A percentile compares a stretch with the other conserved stretches of the same genome.
phyloP scores from a whole-genome alignment of 2,797 vertebrate genomes.

The Trichosurus vulpecula region DNA sequence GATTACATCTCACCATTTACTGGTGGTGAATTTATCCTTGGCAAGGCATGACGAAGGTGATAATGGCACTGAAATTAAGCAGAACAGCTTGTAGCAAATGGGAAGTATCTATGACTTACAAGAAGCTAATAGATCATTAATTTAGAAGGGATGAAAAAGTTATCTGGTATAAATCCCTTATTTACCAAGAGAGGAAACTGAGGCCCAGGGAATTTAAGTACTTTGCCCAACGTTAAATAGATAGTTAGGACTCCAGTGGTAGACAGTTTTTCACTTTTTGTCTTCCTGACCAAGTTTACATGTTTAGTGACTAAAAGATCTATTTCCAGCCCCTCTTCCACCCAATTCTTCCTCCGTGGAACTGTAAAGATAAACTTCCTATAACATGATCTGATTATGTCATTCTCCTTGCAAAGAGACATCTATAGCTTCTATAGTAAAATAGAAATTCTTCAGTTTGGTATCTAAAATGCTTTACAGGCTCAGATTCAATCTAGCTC shows the following conservation, averaged over 20 bases:
- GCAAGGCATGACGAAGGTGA: not conserved
- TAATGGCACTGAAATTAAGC: not conserved
- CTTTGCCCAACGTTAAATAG: not conserved
- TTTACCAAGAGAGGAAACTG: not conserved
- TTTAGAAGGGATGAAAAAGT: not conserved
- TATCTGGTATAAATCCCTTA: not conserved
- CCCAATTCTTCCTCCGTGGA: not conserved
- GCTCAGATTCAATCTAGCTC: no score
- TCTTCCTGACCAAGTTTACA: not conserved
- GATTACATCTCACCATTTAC: not conserved
- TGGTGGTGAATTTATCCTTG: not conserved
- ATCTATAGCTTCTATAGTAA: not conserved
- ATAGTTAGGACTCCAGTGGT: not conserved
- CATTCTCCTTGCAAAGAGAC: not conserved
- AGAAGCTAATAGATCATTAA: not conserved
- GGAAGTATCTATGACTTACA: not conserved
- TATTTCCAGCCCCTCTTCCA: not conserved
- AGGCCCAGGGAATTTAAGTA: not conserved
- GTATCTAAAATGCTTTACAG: not conserved
- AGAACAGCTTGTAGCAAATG: not conserved
- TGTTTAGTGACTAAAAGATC: not conserved
- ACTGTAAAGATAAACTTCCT: not conserved
- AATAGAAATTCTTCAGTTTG: not conserved
- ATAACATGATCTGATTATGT: not conserved
- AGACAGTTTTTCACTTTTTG: not conserved